Evolutionary conservation across 2,797 vertebrate genomes (phyloP), one percentile per base, ranked within the genome.

Genomic region (Buceros bicornis): DNA sequence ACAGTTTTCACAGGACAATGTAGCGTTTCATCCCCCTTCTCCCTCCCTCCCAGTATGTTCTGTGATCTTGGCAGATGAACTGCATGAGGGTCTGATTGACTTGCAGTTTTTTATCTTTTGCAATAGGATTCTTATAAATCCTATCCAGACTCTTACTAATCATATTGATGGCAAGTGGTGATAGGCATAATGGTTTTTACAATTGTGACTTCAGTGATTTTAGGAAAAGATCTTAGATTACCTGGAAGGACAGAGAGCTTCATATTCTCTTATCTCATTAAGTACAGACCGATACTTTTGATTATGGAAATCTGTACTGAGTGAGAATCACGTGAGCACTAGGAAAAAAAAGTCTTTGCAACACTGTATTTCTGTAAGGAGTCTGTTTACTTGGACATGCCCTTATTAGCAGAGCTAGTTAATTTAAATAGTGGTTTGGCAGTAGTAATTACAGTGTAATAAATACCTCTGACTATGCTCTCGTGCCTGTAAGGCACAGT

Each of bases 391-490:
- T 82, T 90, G 73, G 15, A 67, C 85, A 14, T 72, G 6, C 29
- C 88, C 25, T 54, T 79, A 33, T 19, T 24, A 94, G 15, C 84
- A 83, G 31, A 78, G 61, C 37, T 87, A 72, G 81, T 93, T 74
- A 82, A 66, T 84, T 87, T 61, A 87, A 81, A 29, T 73, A 77
- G 67, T 87, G 24, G 4, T 71, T 93, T 64, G 61, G 53, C 56
- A 22, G 66, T 66, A 89, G 40, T 84, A 80, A 81, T 80, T 91
- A 53, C 12, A 43, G 57, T 67, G 65, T 93, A 79, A 87, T 96
- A 88, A 92, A 80, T 91, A 87, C 19, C 10, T 93, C 69, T 92
- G 47, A 61, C 83, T 91, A 11, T 43, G 56, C 16, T 85, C 82
- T 89, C 2, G 1, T 91, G 93, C 82, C 85, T 83, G 72, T 80